These are phyloP conservation scores for Myiotriccus ornatus DNA, from an alignment of 2,797 vertebrate genomes.

Conservation along the genomic window DNA sequence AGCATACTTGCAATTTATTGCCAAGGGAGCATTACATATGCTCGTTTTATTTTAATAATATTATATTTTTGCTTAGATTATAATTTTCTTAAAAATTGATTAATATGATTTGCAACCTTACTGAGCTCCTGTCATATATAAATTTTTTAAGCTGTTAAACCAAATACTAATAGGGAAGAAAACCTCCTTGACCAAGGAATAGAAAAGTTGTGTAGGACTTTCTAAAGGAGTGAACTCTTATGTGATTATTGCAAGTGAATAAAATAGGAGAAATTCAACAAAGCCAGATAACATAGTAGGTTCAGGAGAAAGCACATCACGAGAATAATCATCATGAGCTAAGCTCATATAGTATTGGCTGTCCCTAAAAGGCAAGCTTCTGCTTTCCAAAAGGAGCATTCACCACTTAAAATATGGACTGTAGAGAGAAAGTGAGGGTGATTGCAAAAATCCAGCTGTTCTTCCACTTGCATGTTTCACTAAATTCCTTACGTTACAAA, in stretches of 20 bases:
- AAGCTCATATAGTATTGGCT: background rate
- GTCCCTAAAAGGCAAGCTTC: background rate
- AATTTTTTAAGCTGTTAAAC: background rate
- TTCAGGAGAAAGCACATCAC: background rate
- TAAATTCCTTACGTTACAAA: background rate
- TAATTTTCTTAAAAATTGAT: background rate
- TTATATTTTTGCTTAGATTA: background rate
- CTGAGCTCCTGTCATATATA: background rate
- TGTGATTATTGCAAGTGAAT: background rate
- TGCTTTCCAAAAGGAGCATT: background rate
- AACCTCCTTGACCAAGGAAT: background rate
- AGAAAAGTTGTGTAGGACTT: background rate
- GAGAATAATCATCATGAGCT: background rate
- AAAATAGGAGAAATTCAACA: background rate
- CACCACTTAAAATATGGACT: background rate
- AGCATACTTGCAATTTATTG: background rate
- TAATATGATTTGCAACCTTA: background rate
- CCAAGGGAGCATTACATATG: background rate
- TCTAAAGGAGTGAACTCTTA: background rate
- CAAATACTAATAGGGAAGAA: background rate
- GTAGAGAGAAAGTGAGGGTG: background rate
- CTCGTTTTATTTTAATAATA: background rate
- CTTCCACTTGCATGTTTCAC: background rate
- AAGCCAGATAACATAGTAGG: background rate
- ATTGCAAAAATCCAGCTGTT: background rate